Conservation (phyloP, 2,888 invertebrate genomes). For the Reticulitermes lucifugus region DNA sequence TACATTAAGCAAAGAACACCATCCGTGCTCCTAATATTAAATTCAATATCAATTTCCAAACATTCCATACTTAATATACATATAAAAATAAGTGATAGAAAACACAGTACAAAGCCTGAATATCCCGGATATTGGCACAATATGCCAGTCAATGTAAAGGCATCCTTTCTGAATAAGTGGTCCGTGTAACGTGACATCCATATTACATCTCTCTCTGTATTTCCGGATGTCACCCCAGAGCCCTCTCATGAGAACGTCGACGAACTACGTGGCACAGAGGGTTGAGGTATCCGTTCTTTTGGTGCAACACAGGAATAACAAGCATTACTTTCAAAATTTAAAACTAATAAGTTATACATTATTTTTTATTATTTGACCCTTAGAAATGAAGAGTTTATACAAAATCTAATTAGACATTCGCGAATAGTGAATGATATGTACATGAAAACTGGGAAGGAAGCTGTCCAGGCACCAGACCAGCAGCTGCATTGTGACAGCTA, state of each 20-base stretch:
- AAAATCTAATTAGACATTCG: too few species aligned
- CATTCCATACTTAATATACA: neutral
- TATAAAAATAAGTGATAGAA: neutral
- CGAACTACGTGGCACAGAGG: neutral
- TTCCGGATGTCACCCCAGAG: constrained; percentile 10
- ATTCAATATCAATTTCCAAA: neutral
- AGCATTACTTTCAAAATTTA: too few species aligned
- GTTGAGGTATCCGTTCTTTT: neutral
- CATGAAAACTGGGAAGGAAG: too few species aligned
- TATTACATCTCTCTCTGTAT: neutral
- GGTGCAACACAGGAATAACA: too few species aligned
- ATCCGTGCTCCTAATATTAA: neutral
- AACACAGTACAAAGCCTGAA: neutral
- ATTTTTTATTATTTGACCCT: too few species aligned
- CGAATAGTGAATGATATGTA: too few species aligned
- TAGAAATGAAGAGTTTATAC: too few species aligned
- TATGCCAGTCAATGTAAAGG: neutral
- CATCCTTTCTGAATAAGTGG: neutral
- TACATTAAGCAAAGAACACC: neutral
- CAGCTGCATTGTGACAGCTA: too few species aligned
- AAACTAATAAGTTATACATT: too few species aligned
- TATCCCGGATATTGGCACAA: neutral
- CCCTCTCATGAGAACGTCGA: neutral
- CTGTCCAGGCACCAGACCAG: too few species aligned
- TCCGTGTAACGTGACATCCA: neutral